These are phyloP conservation scores for Odontomachus brunneus DNA, from an alignment of 1,140 invertebrate genomes.

Conservation along the genomic window DNA sequence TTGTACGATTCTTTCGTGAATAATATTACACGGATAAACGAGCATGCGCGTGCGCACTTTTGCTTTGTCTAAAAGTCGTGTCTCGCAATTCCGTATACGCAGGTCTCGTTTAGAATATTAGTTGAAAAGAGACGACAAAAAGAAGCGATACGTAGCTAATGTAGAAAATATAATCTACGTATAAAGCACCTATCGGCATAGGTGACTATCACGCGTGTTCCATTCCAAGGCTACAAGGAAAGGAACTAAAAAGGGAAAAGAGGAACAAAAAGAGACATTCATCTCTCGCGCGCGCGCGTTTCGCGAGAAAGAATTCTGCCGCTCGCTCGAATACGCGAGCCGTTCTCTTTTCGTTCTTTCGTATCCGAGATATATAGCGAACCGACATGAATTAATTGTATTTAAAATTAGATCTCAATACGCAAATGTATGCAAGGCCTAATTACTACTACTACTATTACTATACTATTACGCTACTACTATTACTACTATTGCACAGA, in stretches of 20 bases:
- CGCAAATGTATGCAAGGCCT: constrained; percentile 82
- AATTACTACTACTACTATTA: constrained; percentile 69
- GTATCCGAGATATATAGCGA: constrained; percentile 22
- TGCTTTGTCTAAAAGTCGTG: constrained; percentile 61
- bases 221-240: constrained; percentile 55
- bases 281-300: constrained; percentile 48
- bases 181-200: too few relatives aligned
- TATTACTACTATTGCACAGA: constrained; percentile 68
- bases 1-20: constrained; percentile 17
- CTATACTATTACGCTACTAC: constrained; percentile 14
- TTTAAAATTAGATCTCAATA: constrained; percentile 80
- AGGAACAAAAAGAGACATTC: constrained; percentile 31
- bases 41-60: too few relatives aligned
- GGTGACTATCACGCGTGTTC: constrained; percentile 59
- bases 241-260: constrained; percentile 68
- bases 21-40: too few relatives aligned
- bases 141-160: too few relatives aligned
- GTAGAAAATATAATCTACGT: too few relatives aligned
- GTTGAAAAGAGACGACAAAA: constrained; percentile 33
- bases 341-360: constrained; percentile 73
- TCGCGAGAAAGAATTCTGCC: constrained; percentile 53
- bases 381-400: constrained; percentile 72
- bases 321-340: constrained; percentile 52
- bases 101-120: constrained; percentile 65
- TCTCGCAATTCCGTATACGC: constrained; percentile 66